These are phyloP conservation scores for Sebastes iracundus DNA, from an alignment of 2,797 vertebrate species.

Conservation along the genomic window DNA sequence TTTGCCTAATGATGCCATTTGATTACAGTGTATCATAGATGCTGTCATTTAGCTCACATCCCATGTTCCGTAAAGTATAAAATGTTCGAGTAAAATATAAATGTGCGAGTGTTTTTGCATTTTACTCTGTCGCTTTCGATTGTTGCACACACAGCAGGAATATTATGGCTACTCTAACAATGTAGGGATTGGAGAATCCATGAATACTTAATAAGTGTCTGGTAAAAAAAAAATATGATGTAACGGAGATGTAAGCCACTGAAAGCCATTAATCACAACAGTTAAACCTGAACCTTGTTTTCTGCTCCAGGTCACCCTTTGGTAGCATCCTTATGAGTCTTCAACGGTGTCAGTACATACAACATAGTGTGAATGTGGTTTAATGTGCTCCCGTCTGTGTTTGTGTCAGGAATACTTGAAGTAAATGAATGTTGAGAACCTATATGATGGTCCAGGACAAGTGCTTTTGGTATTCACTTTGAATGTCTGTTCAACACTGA, in stretches of 20 bases:
- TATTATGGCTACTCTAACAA: constrained; percentile 64
- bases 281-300: constrained; percentile 53
- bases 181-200: constrained; percentile 56
- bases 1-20: constrained; percentile 38
- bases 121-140: constrained; percentile 41
- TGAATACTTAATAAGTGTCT: constrained; percentile 69
- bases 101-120: constrained; percentile 27
- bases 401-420: not conserved
- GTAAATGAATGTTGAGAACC: not conserved
- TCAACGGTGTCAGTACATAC: not conserved
- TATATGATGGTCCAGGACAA: constrained; percentile 2
- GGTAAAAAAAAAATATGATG: constrained; percentile 57
- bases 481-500: constrained; percentile 26
- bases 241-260: constrained; percentile 69
- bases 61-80: constrained; percentile 31
- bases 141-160: constrained; percentile 46
- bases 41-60: constrained; percentile 23
- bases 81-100: constrained; percentile 24
- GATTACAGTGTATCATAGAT: constrained; percentile 50
- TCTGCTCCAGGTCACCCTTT: constrained; percentile 33
- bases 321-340: not conserved
- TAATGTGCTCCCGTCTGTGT: constrained; percentile 1
- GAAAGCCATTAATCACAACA: constrained; percentile 67
- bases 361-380: not conserved
- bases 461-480: constrained; percentile 39